Evolutionary conservation across 2,113 vertebrate genomes (phyloP).

Genomic region (Thamnaconus septentrionalis): DNA sequence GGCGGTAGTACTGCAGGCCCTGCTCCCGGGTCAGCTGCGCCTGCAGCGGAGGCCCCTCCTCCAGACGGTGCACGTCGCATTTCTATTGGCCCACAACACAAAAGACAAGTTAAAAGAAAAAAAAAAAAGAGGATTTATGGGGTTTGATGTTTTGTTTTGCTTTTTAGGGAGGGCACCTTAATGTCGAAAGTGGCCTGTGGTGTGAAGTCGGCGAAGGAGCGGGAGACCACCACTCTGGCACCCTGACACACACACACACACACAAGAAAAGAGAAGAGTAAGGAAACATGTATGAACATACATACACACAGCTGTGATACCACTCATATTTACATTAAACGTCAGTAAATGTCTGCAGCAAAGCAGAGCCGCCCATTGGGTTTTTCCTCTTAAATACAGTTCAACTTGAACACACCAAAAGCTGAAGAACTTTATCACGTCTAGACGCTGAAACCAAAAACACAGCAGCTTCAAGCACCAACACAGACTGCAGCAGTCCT

Average conservation of each 20-base stretch:
- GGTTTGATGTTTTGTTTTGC: not conserved
- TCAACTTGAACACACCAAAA: too few species aligned
- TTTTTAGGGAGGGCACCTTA: conserved; percentile 77
- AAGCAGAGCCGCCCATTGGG: too few species aligned
- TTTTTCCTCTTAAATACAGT: too few species aligned
- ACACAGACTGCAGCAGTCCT: too few species aligned
- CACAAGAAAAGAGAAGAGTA: not conserved
- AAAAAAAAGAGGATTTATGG: not conserved
- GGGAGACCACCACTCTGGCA: conserved; percentile 63
- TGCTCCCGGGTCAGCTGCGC: conserved; percentile 88
- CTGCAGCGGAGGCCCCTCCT: conserved; percentile 80
- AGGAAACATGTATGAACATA: too few species aligned
- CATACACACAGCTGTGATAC: too few species aligned
- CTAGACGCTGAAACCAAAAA: too few species aligned
- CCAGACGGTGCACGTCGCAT: conserved; percentile 88
- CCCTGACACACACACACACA: conserved; percentile 44
- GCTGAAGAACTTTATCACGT: too few species aligned
- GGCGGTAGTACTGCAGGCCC: conserved; percentile 89
- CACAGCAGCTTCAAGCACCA: too few species aligned
- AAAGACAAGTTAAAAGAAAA: too few species aligned
- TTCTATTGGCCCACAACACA: conserved; percentile 68
- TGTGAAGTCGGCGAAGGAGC: conserved; percentile 86
- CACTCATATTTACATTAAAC: too few species aligned
- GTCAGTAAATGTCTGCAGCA: too few species aligned
- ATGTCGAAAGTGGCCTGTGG: conserved; percentile 88